phyloP scores from a whole-genome alignment of 2,113 vertebrate genomes.

The Mellivora capensis region DNA sequence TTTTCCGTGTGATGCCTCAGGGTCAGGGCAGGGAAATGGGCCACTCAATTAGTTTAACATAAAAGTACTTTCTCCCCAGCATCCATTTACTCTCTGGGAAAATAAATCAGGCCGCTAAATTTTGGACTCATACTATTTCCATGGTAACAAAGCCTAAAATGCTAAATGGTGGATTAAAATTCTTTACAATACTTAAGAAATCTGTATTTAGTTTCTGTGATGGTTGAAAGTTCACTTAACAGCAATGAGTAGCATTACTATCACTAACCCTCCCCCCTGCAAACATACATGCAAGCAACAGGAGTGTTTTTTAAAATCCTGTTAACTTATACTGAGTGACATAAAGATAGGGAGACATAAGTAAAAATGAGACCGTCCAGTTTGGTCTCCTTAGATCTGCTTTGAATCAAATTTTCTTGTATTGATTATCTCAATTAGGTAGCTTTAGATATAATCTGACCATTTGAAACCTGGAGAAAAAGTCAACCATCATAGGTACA shows the following conservation, averaged over 20 bases:
- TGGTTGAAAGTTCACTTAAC: not conserved
- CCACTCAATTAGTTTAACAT: constrained; percentile 26
- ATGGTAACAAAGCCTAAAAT: constrained; percentile 28
- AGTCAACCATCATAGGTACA: not conserved
- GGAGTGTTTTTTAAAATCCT: not conserved
- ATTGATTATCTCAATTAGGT: not conserved
- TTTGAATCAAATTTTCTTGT: not conserved
- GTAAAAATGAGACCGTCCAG: not conserved
- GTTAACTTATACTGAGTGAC: not conserved
- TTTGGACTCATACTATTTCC: constrained; percentile 17
- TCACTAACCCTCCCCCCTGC: not conserved
- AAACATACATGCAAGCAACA: not conserved
- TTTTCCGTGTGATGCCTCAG: constrained; percentile 7
- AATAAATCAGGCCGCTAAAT: constrained; percentile 33
- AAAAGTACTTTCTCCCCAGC: not conserved
- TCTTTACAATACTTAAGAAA: not conserved
- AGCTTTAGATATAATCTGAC: not conserved
- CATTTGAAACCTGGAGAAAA: not conserved
- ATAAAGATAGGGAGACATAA: not conserved
- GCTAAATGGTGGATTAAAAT: not conserved
- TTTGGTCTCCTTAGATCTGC: not conserved
- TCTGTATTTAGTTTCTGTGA: not conserved
- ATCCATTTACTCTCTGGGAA: not conserved
- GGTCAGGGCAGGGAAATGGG: not conserved
- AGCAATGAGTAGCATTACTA: not conserved